Conservation (phyloP, 2,113 vertebrate species). For the Dendrocopos noguchii region DNA sequence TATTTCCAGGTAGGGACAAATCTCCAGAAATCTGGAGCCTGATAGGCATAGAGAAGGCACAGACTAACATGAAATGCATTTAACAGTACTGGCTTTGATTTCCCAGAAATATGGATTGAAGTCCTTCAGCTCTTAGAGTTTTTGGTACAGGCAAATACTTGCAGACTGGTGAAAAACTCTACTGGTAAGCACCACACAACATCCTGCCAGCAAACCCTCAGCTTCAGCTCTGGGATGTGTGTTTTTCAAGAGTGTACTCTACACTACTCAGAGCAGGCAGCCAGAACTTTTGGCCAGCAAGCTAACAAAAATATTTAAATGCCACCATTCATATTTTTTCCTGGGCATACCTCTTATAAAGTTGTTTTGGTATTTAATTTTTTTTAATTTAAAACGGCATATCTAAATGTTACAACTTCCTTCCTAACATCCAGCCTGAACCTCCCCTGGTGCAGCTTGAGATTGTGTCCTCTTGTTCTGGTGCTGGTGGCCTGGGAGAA, state of each 20-base stretch:
- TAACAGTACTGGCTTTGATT: neutral
- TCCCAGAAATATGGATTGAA: accelerated
- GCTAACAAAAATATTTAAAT: neutral
- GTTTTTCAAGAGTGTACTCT: neutral
- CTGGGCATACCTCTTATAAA: neutral
- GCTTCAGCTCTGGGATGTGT: neutral
- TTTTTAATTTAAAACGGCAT: neutral
- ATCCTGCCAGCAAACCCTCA: neutral
- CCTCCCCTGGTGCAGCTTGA: no score
- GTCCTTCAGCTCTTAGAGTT: neutral
- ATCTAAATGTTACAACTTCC: neutral
- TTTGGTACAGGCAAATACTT: neutral
- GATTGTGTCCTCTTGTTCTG: no score
- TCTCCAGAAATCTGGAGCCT: neutral
- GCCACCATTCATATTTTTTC: neutral
- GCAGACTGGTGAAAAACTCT: neutral
- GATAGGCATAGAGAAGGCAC: neutral
- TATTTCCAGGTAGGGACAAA: neutral
- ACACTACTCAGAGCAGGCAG: neutral
- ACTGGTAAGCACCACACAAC: neutral
- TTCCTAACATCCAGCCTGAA: no score
- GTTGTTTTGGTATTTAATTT: neutral
- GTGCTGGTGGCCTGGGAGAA: no score
- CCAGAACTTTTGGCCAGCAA: neutral
- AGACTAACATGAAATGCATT: neutral